phyloP scores from a whole-genome alignment of 2,888 invertebrate species.

The Ctenicera cuprea region DNA sequence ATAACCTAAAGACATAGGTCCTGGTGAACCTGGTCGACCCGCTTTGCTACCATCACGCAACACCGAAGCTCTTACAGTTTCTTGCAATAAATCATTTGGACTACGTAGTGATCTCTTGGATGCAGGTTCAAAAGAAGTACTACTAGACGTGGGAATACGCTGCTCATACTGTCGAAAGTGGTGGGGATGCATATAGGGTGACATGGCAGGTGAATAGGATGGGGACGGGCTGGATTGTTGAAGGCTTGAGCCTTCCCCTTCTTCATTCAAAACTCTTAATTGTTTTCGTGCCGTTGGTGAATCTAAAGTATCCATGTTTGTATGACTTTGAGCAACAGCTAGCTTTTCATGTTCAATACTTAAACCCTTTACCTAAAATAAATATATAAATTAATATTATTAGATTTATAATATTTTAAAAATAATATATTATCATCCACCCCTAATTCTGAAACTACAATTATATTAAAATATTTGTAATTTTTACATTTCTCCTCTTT shows the following conservation, averaged over 20 bases:
- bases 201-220: slow-evolving; percentile 73
- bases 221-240: slow-evolving; percentile 67
- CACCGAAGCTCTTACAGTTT: slow-evolving; percentile 80
- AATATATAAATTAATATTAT: too few species aligned
- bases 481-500: too few species aligned
- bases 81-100: slow-evolving; percentile 78
- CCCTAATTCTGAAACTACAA: too few species aligned
- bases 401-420: too few species aligned
- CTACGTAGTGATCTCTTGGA: slow-evolving; percentile 77
- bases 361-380: slow-evolving; percentile 82
- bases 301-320: slow-evolving; percentile 70
- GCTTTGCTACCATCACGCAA: slow-evolving; percentile 79
- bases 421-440: too few species aligned
- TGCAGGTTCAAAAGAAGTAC: slow-evolving; percentile 71
- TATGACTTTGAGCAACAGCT: slow-evolving; percentile 77
- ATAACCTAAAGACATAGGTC: slow-evolving; percentile 66
- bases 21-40: slow-evolving; percentile 73
- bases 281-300: slow-evolving; percentile 68
- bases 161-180: slow-evolving; percentile 70
- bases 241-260: slow-evolving; percentile 61
- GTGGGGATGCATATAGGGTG: slow-evolving; percentile 72
- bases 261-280: slow-evolving; percentile 65
- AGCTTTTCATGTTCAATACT: slow-evolving; percentile 85
- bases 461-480: too few species aligned
- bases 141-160: slow-evolving; percentile 69